phyloP scores from a whole-genome alignment of 2,113 vertebrate species.

The Deroptyus accipitrinus region DNA sequence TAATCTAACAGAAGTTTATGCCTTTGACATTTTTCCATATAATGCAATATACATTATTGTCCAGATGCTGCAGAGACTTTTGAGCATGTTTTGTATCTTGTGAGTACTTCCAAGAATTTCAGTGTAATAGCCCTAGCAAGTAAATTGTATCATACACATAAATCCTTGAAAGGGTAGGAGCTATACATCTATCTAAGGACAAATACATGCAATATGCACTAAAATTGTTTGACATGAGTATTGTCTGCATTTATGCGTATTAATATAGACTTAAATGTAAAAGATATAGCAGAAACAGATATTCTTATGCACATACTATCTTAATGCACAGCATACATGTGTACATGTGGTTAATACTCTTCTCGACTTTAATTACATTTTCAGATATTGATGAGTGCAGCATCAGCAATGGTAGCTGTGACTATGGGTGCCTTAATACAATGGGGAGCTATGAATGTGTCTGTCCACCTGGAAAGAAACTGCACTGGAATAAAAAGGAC shows the following conservation, averaged over 20 bases:
- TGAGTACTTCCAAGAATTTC: background rate
- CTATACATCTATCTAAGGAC: background rate
- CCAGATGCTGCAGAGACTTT: background rate
- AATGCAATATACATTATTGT: background rate
- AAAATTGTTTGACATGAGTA: background rate
- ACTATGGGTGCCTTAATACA: slow-evolving; percentile 86
- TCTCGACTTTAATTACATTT: background rate
- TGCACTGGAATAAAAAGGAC: slow-evolving; percentile 97
- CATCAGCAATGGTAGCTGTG: slow-evolving; percentile 88
- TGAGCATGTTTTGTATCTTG: background rate
- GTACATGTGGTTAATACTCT: background rate
- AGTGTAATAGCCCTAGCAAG: background rate
- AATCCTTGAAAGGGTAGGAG: background rate
- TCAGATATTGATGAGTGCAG: slow-evolving; percentile 94
- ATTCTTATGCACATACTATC: background rate
- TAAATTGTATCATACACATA: background rate
- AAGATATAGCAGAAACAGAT: background rate
- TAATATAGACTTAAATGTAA: background rate
- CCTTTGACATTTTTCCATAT: background rate
- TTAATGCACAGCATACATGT: background rate
- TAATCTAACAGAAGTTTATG: background rate
- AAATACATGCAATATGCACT: background rate
- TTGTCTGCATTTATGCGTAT: background rate
- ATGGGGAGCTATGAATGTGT: slow-evolving; percentile 88
- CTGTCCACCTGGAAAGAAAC: slow-evolving; percentile 85